phyloP scores from a whole-genome alignment of 2,888 invertebrate species.

The Cantharis flavilabris region DNA sequence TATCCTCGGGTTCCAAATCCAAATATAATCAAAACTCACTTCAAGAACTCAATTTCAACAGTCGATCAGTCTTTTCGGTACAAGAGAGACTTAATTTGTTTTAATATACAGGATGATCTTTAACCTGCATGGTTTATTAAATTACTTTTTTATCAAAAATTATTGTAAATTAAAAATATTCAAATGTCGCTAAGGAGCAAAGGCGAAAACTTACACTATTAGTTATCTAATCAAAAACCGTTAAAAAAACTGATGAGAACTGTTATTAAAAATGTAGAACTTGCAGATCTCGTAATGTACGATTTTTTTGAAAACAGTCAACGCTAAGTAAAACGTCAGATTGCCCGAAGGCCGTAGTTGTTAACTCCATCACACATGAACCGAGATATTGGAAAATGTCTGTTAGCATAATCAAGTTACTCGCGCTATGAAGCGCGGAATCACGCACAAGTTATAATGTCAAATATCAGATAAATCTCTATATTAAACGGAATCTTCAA shows the following conservation, averaged over 20 bases:
- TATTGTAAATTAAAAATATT: too few relatives aligned
- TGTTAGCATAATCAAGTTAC: conserved; percentile 49
- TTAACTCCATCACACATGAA: conserved; percentile 35
- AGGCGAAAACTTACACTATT: background rate
- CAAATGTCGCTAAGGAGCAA: too few relatives aligned
- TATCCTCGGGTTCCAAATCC: too few relatives aligned
- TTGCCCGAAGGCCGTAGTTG: conserved; percentile 13
- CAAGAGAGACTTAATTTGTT: too few relatives aligned
- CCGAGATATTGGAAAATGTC: conserved; percentile 46
- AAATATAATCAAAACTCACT: too few relatives aligned
- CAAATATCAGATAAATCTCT: conserved; percentile 4
- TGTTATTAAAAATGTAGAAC: background rate
- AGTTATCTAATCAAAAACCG: background rate
- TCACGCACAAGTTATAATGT: conserved; percentile 18
- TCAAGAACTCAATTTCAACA: too few relatives aligned
- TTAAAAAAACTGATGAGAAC: background rate
- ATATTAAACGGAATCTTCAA: background rate
- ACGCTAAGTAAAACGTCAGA: conserved; percentile 20
- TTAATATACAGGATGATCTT: too few relatives aligned
- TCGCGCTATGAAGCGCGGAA: conserved; percentile 40
- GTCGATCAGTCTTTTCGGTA: too few relatives aligned
- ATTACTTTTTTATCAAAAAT: too few relatives aligned
- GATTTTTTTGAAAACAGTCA: conserved; percentile 1
- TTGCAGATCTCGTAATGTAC: background rate
- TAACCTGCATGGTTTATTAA: too few relatives aligned